Percentiles rank a stretch among this genome's conserved stretches.
Evolutionary conservation across 2,888 invertebrate species (phyloP).

Genomic region (Pseudolycoriella hygida): DNA sequence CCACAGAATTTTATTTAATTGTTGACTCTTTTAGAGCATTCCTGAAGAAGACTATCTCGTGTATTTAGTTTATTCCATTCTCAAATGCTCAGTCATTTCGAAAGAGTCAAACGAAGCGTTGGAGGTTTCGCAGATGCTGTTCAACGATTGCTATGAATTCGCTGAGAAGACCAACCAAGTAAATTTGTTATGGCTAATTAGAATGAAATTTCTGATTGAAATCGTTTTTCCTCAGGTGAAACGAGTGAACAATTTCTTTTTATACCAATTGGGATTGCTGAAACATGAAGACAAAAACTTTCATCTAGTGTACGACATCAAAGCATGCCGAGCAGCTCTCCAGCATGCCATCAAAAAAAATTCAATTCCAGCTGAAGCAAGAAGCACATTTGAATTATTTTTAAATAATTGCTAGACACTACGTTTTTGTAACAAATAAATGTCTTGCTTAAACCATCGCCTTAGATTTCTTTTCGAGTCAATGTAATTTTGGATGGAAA

Average conservation of each 20-base stretch:
- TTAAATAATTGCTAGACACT: slow-evolving; percentile 9
- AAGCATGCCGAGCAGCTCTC: slow-evolving; percentile 23
- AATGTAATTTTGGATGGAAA: too few species aligned
- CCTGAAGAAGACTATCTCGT: slow-evolving; percentile 22
- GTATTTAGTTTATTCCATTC: slow-evolving; percentile 23
- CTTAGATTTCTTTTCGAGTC: too few species aligned
- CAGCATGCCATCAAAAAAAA: slow-evolving; percentile 19
- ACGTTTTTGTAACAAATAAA: too few species aligned
- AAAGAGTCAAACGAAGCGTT: slow-evolving; percentile 21
- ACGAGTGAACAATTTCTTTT: slow-evolving; percentile 23
- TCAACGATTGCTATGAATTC: slow-evolving; percentile 22
- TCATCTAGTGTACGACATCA: slow-evolving; percentile 20
- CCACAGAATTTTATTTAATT: neutral
- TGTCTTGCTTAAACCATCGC: too few species aligned
- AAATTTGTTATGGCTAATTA: neutral
- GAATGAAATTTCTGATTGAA: neutral
- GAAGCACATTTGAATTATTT: slow-evolving; percentile 21
- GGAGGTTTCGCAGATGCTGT: slow-evolving; percentile 20
- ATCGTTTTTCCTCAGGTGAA: slow-evolving; percentile 12
- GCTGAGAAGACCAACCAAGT: slow-evolving; percentile 22
- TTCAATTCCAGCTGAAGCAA: slow-evolving; percentile 21
- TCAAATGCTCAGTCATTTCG: slow-evolving; percentile 25
- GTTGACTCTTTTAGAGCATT: slow-evolving; percentile 16
- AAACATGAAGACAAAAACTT: slow-evolving; percentile 23
- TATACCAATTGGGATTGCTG: slow-evolving; percentile 24